Evolutionary conservation across 2,797 vertebrate genomes (phyloP).

Genomic region (Lacerta agilis): DNA sequence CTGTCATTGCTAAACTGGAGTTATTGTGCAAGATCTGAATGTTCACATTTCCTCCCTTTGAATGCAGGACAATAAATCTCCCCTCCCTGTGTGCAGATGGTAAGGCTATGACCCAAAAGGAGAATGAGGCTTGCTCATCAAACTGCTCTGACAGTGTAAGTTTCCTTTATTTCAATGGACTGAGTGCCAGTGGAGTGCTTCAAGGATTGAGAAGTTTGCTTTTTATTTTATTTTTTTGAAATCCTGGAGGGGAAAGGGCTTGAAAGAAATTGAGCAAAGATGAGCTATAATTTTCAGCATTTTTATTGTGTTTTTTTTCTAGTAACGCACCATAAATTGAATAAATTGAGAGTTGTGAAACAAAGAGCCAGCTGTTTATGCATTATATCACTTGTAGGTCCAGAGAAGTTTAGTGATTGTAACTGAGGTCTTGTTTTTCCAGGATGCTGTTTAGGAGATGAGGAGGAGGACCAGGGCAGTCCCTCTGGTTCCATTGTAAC

Average conservation of each 20-base stretch:
- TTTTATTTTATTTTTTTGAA: not conserved
- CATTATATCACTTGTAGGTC: slow-evolving; percentile 17
- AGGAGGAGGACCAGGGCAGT: not conserved
- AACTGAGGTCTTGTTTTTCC: slow-evolving; percentile 6
- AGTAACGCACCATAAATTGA: slow-evolving; percentile 44
- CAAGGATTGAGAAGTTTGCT: not conserved
- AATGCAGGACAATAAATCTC: slow-evolving; percentile 21
- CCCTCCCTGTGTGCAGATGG: not conserved
- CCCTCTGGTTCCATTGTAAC: not conserved
- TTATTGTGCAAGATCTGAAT: slow-evolving; percentile 30
- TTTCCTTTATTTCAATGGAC: not conserved
- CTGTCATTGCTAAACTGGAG: slow-evolving; percentile 12
- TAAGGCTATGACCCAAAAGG: not conserved
- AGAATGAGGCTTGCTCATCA: not conserved
- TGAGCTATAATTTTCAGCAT: not conserved
- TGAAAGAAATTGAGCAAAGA: not conserved
- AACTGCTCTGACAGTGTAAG: not conserved
- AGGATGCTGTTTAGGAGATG: not conserved
- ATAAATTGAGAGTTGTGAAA: slow-evolving; percentile 26
- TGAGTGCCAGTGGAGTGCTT: not conserved
- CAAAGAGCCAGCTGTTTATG: not conserved
- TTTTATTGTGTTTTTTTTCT: slow-evolving; percentile 15
- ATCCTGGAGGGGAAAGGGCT: not conserved
- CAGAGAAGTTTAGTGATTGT: not conserved
- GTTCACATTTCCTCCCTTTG: not conserved